Conservation (phyloP, 2,888 invertebrate species). For the Hipparchia semele region DNA sequence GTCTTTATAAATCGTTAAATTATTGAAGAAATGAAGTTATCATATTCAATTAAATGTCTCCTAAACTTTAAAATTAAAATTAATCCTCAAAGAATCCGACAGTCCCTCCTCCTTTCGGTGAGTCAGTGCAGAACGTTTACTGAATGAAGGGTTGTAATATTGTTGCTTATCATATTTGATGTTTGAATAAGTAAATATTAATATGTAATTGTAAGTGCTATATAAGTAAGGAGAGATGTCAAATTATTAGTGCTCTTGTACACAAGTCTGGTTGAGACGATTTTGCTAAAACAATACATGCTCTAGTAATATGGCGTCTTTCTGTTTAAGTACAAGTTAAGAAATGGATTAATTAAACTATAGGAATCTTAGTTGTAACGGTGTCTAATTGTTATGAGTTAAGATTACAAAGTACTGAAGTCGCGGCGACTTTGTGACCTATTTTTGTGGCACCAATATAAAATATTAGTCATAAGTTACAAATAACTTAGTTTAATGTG, state of each 20-base stretch:
- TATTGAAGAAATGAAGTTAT: no score
- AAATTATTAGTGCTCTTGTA: no score
- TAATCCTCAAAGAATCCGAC: neutral
- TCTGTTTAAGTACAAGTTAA: conserved; percentile 28
- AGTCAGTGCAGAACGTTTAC: neutral
- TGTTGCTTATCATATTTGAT: conserved; percentile 18
- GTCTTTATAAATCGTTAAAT: no score
- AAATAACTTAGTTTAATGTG: conserved; percentile 18
- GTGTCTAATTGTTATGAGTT: conserved; percentile 32
- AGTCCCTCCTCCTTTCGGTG: neutral
- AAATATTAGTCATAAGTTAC: conserved; percentile 31
- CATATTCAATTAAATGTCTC: no score
- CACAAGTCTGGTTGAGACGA: no score
- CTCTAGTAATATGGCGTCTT: neutral
- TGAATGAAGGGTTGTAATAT: conserved; percentile 9
- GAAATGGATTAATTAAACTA: conserved; percentile 12
- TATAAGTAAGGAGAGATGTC: no score
- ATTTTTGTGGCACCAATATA: conserved; percentile 45
- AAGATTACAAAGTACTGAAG: conserved; percentile 29
- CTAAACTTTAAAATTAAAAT: neutral
- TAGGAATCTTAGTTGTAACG: conserved; percentile 14
- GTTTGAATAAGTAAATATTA: conserved; percentile 30
- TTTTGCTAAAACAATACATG: no score
- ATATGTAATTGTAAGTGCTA: conserved; percentile 26
- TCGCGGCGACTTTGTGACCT: conserved; percentile 39